Percentiles rank a stretch among this genome's conserved stretches.
phyloP scores from a whole-genome alignment of 2,888 invertebrate species.

The Clunio marinus region DNA sequence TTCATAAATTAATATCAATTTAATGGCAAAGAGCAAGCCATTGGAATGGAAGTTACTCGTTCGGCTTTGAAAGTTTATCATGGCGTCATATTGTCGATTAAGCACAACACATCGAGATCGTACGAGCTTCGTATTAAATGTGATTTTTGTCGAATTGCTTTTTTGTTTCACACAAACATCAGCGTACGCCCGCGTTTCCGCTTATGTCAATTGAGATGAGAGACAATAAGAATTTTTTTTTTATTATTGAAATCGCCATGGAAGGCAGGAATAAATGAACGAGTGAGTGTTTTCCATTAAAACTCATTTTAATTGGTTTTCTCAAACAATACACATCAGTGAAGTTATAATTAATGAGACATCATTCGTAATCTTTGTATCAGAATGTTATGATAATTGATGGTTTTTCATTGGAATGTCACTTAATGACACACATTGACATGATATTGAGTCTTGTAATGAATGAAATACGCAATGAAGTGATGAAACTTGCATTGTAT shows the following conservation, averaged over 20 bases:
- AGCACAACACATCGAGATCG: background rate
- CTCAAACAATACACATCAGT: constrained; percentile 27
- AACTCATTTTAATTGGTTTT: constrained; percentile 24
- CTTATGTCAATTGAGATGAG: constrained; percentile 32
- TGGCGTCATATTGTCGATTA: constrained; percentile 31
- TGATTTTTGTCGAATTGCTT: constrained; percentile 1
- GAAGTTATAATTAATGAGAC: constrained; percentile 24
- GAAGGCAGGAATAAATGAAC: constrained; percentile 25
- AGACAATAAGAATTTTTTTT: constrained; percentile 8
- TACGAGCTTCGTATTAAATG: constrained; percentile 9
- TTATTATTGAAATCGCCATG: constrained; percentile 21
- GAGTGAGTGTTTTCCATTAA: constrained; percentile 33
- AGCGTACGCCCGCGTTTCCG: constrained; percentile 36
- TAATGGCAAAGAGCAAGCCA: constrained; percentile 36
- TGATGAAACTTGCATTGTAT: background rate
- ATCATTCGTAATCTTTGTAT: constrained; percentile 18
- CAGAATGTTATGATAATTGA: constrained; percentile 32
- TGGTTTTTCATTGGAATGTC: constrained; percentile 20
- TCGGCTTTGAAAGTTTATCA: background rate
- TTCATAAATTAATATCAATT: constrained; percentile 37
- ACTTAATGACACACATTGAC: background rate
- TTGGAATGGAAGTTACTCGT: constrained; percentile 20
- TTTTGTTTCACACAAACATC: constrained; percentile 6
- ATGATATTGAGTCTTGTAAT: background rate
- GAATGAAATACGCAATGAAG: background rate